phyloP scores from a whole-genome alignment of 2,113 vertebrate species.

The Cnemophilus loriae region DNA sequence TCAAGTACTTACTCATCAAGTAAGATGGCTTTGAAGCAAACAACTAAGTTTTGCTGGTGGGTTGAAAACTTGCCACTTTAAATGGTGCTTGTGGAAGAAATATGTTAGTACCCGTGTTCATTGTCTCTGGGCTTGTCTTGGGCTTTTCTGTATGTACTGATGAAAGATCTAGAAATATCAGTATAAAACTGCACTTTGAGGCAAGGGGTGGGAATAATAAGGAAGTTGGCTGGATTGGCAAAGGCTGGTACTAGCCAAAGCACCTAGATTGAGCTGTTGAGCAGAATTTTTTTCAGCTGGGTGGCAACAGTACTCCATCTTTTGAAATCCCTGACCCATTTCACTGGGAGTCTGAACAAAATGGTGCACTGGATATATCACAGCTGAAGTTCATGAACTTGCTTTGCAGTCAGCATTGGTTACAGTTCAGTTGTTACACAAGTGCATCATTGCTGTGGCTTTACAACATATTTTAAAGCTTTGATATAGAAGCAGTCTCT shows the following conservation, averaged over 20 bases:
- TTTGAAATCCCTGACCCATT: constrained; percentile 6
- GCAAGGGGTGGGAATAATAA: neutral
- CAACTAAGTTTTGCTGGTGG: neutral
- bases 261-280: neutral
- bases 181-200: neutral
- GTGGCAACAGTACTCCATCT: neutral
- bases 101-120: neutral
- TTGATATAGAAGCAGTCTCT: constrained; percentile 31
- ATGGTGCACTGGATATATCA: neutral
- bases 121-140: neutral
- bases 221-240: neutral
- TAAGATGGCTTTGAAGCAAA: neutral
- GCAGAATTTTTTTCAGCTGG: neutral
- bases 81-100: neutral
- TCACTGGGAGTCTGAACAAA: neutral
- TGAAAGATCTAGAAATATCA: neutral
- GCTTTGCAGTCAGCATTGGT: constrained; percentile 24
- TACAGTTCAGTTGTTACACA: constrained; percentile 40
- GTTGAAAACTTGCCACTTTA: neutral
- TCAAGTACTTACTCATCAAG: neutral
- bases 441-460: constrained; percentile 16
- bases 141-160: neutral
- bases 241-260: neutral
- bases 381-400: constrained; percentile 51
- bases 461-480: constrained; percentile 50